Evolutionary conservation across 2,888 invertebrate genomes (phyloP).

Genomic region (Mythimna vitellina): DNA sequence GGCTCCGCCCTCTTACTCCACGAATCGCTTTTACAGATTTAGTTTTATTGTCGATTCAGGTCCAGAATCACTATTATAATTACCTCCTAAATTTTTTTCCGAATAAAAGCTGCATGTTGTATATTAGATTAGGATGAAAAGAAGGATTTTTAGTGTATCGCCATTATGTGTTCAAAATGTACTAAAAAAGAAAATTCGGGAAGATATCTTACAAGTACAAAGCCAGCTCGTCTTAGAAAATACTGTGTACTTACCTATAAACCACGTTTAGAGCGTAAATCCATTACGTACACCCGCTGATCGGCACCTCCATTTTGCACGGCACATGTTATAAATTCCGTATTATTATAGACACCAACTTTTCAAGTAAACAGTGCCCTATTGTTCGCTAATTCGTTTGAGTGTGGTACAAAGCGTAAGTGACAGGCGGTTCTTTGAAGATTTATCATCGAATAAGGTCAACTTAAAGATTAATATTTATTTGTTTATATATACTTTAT

Average conservation of each 20-base stretch:
- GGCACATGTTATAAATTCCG: slow-evolving; percentile 73
- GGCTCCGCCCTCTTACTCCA: too few species aligned
- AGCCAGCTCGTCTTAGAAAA: not conserved
- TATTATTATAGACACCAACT: slow-evolving; percentile 77
- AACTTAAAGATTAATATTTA: too few species aligned
- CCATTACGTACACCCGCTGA: slow-evolving; percentile 20
- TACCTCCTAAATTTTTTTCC: too few species aligned
- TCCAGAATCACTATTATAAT: too few species aligned
- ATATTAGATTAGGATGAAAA: too few species aligned
- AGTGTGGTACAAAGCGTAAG: slow-evolving; percentile 49
- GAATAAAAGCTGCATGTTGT: too few species aligned
- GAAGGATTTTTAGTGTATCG: too few species aligned
- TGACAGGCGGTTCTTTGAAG: not conserved
- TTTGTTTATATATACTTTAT: too few species aligned
- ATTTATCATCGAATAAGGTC: not conserved
- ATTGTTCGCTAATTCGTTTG: slow-evolving; percentile 82
- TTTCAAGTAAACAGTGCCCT: slow-evolving; percentile 79
- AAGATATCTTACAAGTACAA: not conserved
- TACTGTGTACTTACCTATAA: not conserved
- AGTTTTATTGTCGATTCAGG: too few species aligned
- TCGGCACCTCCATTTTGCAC: slow-evolving; percentile 20
- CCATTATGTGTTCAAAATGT: too few species aligned
- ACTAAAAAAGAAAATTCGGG: not conserved
- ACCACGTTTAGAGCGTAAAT: slow-evolving; percentile 16
- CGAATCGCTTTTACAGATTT: too few species aligned